Evolutionary conservation across 2,888 invertebrate species (phyloP).

Genomic region (Pachymerium ferrugineum): DNA sequence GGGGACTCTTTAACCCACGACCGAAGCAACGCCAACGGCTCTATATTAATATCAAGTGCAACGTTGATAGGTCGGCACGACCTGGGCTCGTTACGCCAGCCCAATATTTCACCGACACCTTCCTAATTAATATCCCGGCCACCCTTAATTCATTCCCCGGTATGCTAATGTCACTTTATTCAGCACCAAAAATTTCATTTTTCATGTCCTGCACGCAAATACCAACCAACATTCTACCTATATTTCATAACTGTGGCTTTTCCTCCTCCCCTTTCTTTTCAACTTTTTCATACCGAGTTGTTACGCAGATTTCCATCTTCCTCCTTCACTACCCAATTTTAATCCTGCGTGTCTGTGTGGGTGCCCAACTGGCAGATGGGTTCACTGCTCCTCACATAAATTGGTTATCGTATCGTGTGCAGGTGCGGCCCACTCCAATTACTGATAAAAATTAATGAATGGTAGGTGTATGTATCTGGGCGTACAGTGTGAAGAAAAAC

Average conservation of each 20-base stretch:
- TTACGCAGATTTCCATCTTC: not conserved
- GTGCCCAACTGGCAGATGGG: slow-evolving; percentile 24
- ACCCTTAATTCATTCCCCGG: slow-evolving; percentile 6
- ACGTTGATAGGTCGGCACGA: not conserved
- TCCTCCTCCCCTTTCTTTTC: not conserved
- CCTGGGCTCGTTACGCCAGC: not conserved
- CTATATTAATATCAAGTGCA: not conserved
- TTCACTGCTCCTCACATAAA: not conserved
- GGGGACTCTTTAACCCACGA: not conserved
- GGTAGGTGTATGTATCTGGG: not conserved
- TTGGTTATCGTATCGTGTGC: slow-evolving; percentile 24
- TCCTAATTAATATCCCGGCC: slow-evolving; percentile 1
- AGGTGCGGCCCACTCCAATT: slow-evolving; percentile 11
- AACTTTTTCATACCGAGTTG: not conserved
- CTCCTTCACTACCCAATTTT: slow-evolving; percentile 9
- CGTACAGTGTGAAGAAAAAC: too few species aligned
- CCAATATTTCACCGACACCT: slow-evolving; percentile 5
- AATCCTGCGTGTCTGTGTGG: not conserved
- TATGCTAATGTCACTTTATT: slow-evolving; percentile 11
- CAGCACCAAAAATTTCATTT: not conserved
- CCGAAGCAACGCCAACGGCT: not conserved
- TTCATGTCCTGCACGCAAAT: not conserved
- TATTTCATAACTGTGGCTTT: not conserved
- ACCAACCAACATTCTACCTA: not conserved
- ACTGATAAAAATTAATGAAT: slow-evolving; percentile 11